Percentiles rank a stretch among this genome's conserved stretches.
phyloP scores from a whole-genome alignment of 2,888 invertebrate species.

The Nomada ferruginata region DNA sequence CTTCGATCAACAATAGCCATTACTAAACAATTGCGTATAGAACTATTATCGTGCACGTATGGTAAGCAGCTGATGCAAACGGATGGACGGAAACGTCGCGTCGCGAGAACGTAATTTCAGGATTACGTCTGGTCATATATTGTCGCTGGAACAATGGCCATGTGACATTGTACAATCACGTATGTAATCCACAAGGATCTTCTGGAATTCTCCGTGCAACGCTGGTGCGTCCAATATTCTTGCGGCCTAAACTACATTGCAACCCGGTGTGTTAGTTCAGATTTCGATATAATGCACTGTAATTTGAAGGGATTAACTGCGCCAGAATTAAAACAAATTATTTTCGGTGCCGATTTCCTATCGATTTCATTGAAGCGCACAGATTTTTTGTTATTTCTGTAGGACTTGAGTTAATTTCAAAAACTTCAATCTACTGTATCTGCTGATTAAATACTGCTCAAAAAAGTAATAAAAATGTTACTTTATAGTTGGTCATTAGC shows the following conservation, averaged over 20 bases:
- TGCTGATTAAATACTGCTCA: background rate
- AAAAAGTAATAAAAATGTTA: background rate
- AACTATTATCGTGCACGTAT: constrained; percentile 73
- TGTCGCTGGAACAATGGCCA: constrained; percentile 76
- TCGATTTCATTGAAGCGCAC: background rate
- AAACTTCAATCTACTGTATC: no score
- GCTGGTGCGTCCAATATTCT: constrained; percentile 24
- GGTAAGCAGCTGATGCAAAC: constrained; percentile 52
- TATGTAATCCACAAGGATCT: constrained; percentile 78
- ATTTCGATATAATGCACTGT: constrained; percentile 63
- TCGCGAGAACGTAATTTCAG: constrained; percentile 78
- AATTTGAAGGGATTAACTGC: constrained; percentile 71
- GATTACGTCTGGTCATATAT: constrained; percentile 79
- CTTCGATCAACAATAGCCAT: constrained; percentile 32
- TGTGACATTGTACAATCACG: constrained; percentile 76
- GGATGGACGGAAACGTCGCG: constrained; percentile 71
- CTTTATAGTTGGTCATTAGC: background rate
- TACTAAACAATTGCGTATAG: constrained; percentile 76
- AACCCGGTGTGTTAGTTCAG: constrained; percentile 46
- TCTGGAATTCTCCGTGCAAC: constrained; percentile 68
- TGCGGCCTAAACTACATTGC: constrained; percentile 46
- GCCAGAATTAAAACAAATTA: constrained; percentile 67
- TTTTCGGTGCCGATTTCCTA: constrained; percentile 27
- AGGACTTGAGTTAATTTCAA: no score
- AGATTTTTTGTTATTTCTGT: no score